Conservation (phyloP, 2,888 invertebrate genomes). For the Agrochola macilenta region DNA sequence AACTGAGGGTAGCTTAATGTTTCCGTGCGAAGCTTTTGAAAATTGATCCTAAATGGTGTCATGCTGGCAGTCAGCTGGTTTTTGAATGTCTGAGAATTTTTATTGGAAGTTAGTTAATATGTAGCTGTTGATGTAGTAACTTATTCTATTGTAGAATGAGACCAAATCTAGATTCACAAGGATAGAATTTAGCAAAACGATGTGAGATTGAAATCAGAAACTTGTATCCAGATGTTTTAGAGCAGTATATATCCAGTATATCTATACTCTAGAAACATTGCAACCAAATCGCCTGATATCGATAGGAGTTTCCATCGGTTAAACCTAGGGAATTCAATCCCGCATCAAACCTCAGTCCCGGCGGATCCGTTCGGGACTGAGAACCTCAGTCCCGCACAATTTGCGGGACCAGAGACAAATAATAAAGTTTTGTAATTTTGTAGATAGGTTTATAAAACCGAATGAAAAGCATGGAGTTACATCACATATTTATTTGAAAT, state of each 20-base stretch:
- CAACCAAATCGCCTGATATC: neutral
- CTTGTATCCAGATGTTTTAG: neutral
- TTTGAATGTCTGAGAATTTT: neutral
- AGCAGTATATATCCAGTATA: neutral
- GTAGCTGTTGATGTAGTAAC: too few relatives aligned
- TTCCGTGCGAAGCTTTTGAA: constrained; percentile 53
- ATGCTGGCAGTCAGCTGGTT: neutral
- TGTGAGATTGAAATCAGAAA: neutral
- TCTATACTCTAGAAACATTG: neutral
- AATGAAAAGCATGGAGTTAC: too few relatives aligned
- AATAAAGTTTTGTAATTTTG: too few relatives aligned
- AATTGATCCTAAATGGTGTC: constrained; percentile 34
- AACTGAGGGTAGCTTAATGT: constrained; percentile 58
- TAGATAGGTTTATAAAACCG: too few relatives aligned
- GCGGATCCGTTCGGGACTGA: too few relatives aligned
- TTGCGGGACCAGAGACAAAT: too few relatives aligned
- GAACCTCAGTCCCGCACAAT: too few relatives aligned
- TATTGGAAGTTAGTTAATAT: neutral
- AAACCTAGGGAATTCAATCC: too few relatives aligned
- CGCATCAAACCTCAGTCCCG: too few relatives aligned
- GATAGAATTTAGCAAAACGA: neutral
- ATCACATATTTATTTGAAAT: too few relatives aligned
- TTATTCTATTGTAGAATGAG: neutral
- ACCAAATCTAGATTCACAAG: neutral
- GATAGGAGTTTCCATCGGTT: neutral